These are phyloP conservation scores for Notothenia coriiceps DNA, from an alignment of 2,113 vertebrate species.

Conservation along the genomic window DNA sequence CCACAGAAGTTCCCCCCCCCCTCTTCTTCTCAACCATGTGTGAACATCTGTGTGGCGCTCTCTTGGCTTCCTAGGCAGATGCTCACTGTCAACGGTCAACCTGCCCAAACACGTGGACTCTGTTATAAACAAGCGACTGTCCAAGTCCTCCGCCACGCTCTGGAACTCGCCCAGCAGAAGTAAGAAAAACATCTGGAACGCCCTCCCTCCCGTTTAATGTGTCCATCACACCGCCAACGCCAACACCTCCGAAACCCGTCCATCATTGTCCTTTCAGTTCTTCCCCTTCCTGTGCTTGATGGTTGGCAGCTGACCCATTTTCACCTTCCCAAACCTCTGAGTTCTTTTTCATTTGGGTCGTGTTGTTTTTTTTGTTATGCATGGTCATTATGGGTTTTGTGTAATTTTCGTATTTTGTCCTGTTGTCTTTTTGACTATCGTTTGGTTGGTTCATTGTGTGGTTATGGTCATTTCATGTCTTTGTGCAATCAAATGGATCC, in stretches of 20 bases:
- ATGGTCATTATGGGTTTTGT: conserved; percentile 52
- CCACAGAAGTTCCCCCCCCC: conserved; percentile 33
- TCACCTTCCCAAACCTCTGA: conserved; percentile 43
- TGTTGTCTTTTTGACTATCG: conserved; percentile 37
- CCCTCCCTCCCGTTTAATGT: conserved; percentile 37
- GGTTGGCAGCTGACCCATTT: conserved; percentile 69
- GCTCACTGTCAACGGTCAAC: conserved; percentile 97
- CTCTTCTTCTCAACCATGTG: conserved; percentile 56
- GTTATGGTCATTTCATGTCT: conserved; percentile 68
- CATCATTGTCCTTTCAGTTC: conserved; percentile 64
- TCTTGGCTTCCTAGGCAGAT: conserved; percentile 95
- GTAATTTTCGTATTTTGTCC: conserved; percentile 33
- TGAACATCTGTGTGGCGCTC: conserved; percentile 86
- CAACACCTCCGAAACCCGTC: conserved; percentile 39
- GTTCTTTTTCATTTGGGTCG: conserved; percentile 21
- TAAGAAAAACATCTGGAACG: conserved; percentile 86
- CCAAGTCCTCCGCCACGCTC: conserved; percentile 98
- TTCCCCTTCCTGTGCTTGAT: conserved; percentile 57
- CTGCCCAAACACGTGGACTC: conserved; percentile 97
- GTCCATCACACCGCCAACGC: conserved; percentile 47
- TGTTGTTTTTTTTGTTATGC: conserved; percentile 44
- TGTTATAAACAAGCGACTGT: conserved; percentile 98
- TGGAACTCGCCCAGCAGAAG: conserved; percentile 99
- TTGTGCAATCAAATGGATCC: conserved; percentile 27
- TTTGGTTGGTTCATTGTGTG: conserved; percentile 64